phyloP scores from a whole-genome alignment of 2,797 vertebrate species.

The Coregonus suidteri region DNA sequence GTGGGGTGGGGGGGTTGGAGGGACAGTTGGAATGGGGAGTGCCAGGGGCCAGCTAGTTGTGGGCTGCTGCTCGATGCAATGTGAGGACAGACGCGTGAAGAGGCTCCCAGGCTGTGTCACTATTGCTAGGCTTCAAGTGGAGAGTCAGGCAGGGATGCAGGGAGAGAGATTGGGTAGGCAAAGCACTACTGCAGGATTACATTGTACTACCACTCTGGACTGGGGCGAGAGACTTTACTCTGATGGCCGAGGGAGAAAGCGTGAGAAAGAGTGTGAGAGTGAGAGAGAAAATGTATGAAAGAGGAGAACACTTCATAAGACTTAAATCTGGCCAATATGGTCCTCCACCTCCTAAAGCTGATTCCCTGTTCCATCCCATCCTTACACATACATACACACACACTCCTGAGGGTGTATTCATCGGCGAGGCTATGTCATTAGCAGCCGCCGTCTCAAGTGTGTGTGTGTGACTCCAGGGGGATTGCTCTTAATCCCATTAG shows the following conservation, averaged over 20 bases:
- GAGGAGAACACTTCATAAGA: neutral
- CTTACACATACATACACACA: conserved; percentile 7
- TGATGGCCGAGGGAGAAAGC: neutral
- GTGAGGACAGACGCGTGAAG: conserved; percentile 55
- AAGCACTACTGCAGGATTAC: neutral
- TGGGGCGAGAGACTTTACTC: neutral
- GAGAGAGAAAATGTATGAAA: neutral
- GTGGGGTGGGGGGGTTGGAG: neutral
- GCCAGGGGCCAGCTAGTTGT: neutral
- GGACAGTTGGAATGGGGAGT: conserved; percentile 14
- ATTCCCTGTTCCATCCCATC: neutral
- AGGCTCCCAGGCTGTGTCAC: conserved; percentile 71
- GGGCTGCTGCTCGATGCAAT: conserved; percentile 46
- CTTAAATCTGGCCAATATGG: neutral
- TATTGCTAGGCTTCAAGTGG: conserved; percentile 66
- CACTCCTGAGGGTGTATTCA: conserved; percentile 59
- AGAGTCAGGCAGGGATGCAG: neutral
- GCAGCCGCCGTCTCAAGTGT: neutral
- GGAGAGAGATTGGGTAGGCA: neutral
- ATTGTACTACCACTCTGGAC: neutral
- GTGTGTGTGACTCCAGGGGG: conserved; percentile 61
- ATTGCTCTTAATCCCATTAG: conserved; percentile 76
- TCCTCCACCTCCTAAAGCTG: neutral
- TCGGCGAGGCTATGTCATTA: conserved; percentile 41
- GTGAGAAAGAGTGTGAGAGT: too few relatives aligned